These are phyloP conservation scores for Anas platyrhynchos DNA, from an alignment of 2,113 vertebrate species.

Conservation along the genomic window DNA sequence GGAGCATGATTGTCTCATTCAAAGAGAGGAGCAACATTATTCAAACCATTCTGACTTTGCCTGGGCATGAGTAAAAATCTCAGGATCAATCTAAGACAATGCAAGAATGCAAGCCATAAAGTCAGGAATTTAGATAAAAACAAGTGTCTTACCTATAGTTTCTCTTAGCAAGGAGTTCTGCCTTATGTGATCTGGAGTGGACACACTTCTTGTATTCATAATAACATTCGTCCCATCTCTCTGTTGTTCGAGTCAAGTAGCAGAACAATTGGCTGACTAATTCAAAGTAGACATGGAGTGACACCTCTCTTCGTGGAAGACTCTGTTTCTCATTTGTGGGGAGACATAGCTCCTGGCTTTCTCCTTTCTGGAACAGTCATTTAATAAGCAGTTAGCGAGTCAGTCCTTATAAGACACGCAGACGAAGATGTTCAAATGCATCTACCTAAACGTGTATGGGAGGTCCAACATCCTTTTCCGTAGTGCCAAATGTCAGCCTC, in stretches of 20 bases:
- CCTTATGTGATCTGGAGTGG: background rate
- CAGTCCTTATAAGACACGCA: background rate
- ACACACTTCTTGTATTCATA: background rate
- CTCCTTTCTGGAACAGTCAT: background rate
- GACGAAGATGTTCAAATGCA: background rate
- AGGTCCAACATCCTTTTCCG: background rate
- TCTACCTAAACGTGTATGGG: background rate
- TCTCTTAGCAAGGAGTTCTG: background rate
- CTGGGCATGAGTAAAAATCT: background rate
- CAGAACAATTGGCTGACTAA: background rate
- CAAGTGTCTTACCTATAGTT: background rate
- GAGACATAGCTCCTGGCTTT: background rate
- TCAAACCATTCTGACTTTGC: background rate
- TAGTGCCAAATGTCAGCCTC: background rate
- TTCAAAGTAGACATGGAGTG: background rate
- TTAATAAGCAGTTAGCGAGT: background rate
- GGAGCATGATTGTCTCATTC: background rate
- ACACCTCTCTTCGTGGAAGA: background rate
- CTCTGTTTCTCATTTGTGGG: background rate
- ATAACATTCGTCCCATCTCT: background rate
- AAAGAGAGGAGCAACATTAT: background rate
- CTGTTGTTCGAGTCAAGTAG: background rate
- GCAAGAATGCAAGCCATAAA: background rate
- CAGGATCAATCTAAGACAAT: rapidly evolving
- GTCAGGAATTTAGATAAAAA: background rate